Conservation (phyloP, 2,888 invertebrate genomes). For the Lepidonotus clava region DNA sequence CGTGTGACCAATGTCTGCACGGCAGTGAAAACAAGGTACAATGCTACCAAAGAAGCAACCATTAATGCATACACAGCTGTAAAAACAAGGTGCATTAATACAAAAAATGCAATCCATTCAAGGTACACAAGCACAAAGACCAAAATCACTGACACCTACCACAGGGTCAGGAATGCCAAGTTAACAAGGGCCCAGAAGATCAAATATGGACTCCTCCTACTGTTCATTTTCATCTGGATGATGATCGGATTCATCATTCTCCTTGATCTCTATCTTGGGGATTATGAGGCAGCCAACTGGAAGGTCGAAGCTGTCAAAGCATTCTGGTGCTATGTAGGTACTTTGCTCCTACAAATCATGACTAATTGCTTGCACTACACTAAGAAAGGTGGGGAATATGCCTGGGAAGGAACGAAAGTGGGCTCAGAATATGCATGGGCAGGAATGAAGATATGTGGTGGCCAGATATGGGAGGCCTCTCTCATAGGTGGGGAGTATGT, state of each 20-base stretch:
- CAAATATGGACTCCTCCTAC: constrained; percentile 57
- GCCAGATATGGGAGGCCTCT: constrained; percentile 44
- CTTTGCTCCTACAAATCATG: constrained; percentile 13
- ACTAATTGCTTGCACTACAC: background rate
- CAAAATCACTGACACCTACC: constrained; percentile 49
- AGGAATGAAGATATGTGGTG: constrained; percentile 5
- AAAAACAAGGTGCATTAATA: constrained; percentile 49
- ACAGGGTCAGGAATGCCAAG: constrained; percentile 55
- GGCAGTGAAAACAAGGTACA: constrained; percentile 38
- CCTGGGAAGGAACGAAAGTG: constrained; percentile 15
- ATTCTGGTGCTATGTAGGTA: constrained; percentile 8
- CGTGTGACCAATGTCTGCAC: constrained; percentile 25
- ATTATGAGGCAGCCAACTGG: constrained; percentile 58
- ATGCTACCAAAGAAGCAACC: constrained; percentile 53
- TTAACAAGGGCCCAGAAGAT: constrained; percentile 61
- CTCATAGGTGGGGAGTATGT: constrained; percentile 35
- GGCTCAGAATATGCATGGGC: constrained; percentile 41
- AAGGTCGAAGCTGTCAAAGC: constrained; percentile 56
- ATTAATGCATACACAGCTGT: constrained; percentile 50
- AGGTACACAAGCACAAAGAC: constrained; percentile 53
- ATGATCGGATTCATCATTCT: constrained; percentile 32
- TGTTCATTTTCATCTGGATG: constrained; percentile 52
- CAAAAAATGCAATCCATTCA: constrained; percentile 52
- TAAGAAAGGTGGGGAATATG: constrained; percentile 37
- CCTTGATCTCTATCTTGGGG: constrained; percentile 60